phyloP scores from a whole-genome alignment of 2,888 invertebrate genomes.

The Amiota minor region DNA sequence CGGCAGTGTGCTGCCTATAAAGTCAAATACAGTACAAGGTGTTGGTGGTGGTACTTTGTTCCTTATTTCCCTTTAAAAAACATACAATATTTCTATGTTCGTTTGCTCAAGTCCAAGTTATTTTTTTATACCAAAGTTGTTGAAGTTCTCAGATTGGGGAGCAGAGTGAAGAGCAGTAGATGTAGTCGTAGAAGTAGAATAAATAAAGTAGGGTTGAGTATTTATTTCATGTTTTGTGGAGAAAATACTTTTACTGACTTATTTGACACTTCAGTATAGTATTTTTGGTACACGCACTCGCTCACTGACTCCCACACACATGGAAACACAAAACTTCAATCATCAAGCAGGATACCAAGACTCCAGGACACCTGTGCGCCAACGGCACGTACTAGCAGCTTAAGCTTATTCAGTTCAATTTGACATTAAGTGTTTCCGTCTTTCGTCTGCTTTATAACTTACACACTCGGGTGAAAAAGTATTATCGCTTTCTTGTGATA shows the following conservation, averaged over 20 bases:
- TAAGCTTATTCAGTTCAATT: neutral
- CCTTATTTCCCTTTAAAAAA: too few relatives aligned
- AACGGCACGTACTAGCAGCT: neutral
- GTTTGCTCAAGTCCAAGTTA: too few relatives aligned
- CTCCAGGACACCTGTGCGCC: neutral
- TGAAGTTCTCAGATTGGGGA: too few relatives aligned
- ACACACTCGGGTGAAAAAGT: too few relatives aligned
- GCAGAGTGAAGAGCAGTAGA: too few relatives aligned
- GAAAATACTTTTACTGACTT: slow-evolving; percentile 15
- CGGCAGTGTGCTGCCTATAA: neutral
- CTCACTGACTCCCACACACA: neutral
- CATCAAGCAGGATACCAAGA: neutral
- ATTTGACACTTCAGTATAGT: slow-evolving; percentile 7
- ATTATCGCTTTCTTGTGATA: too few relatives aligned
- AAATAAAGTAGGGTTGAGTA: neutral
- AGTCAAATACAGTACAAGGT: too few relatives aligned
- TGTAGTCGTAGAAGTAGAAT: too few relatives aligned
- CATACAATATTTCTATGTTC: too few relatives aligned
- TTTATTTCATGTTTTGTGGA: slow-evolving; percentile 15
- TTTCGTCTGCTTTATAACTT: neutral
- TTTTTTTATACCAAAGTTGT: too few relatives aligned
- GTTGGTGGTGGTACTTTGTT: too few relatives aligned
- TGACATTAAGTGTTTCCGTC: slow-evolving; percentile 13
- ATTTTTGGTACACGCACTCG: neutral
- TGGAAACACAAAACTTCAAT: neutral